Evolutionary conservation across 2,888 invertebrate species (phyloP).

Genomic region (Pseudanteris insignis): DNA sequence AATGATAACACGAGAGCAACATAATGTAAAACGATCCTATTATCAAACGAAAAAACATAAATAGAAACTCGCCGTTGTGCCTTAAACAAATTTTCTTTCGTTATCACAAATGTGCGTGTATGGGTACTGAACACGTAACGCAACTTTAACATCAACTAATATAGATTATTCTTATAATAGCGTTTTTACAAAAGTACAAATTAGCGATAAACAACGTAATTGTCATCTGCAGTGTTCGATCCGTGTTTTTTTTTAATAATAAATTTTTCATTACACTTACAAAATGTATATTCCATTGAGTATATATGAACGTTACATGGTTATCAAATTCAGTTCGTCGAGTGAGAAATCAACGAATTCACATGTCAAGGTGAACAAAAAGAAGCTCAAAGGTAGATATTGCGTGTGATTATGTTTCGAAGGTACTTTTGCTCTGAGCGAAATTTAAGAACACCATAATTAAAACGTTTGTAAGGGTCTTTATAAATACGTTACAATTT

Average conservation of each 20-base stretch:
- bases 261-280: constrained; percentile 18
- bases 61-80: constrained; percentile 23
- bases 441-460: constrained; percentile 8
- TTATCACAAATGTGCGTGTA: constrained; percentile 25
- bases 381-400: constrained; percentile 9
- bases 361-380: not conserved
- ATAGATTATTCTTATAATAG: constrained; percentile 4
- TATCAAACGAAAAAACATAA: constrained; percentile 8
- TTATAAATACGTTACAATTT: too few relatives aligned
- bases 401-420: constrained; percentile 15
- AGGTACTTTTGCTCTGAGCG: constrained; percentile 9
- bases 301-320: constrained; percentile 7
- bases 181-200: constrained; percentile 7
- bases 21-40: not conserved
- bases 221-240: constrained; percentile 6
- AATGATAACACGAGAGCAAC: too few relatives aligned
- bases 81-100: constrained; percentile 14
- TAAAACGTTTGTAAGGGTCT: not conserved
- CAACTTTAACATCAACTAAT: constrained; percentile 19
- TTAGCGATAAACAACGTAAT: constrained; percentile 17
- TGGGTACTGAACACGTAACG: constrained; percentile 16
- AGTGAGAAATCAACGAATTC: constrained; percentile 10
- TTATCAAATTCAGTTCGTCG: constrained; percentile 9
- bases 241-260: too few relatives aligned
- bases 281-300: constrained; percentile 17